A percentile compares a stretch with the other conserved stretches of the same genome.
Evolutionary conservation across 2,888 invertebrate genomes (phyloP).

Genomic region (Aelia acuminata): DNA sequence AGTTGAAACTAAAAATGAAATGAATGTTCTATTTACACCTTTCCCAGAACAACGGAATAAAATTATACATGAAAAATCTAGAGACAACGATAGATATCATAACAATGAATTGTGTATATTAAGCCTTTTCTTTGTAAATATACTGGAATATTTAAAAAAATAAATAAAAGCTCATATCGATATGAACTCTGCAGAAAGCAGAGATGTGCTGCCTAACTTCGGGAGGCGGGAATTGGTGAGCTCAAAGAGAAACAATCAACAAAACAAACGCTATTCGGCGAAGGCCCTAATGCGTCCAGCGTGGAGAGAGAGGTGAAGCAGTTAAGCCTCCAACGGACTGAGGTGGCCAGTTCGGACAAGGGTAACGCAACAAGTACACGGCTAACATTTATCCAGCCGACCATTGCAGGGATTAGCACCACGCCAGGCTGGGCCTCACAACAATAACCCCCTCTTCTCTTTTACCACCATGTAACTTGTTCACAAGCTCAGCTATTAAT

Average conservation of each 20-base stretch:
- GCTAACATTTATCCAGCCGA: not conserved
- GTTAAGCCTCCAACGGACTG: not conserved
- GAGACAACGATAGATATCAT: too few relatives aligned
- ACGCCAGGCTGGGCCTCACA: not conserved
- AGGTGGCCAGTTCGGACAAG: constrained; percentile 19
- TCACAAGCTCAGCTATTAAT: not conserved
- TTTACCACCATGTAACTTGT: not conserved
- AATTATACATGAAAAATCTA: too few relatives aligned
- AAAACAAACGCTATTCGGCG: constrained; percentile 9
- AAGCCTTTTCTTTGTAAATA: too few relatives aligned
- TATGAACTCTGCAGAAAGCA: not conserved
- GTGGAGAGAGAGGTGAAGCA: not conserved
- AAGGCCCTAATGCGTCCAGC: not conserved
- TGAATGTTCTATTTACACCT: too few relatives aligned
- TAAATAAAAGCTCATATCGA: not conserved
- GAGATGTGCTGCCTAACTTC: not conserved
- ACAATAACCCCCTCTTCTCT: not conserved
- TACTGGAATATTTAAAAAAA: too few relatives aligned
- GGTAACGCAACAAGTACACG: constrained; percentile 23
- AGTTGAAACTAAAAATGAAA: too few relatives aligned
- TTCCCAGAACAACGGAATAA: too few relatives aligned
- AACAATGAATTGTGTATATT: too few relatives aligned
- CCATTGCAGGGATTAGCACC: not conserved
- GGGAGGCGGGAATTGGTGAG: not conserved
- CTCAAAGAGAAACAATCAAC: not conserved